Base-by-base conservation (phyloP, 1,140 invertebrate species). In the Myzus persicae region DNA sequence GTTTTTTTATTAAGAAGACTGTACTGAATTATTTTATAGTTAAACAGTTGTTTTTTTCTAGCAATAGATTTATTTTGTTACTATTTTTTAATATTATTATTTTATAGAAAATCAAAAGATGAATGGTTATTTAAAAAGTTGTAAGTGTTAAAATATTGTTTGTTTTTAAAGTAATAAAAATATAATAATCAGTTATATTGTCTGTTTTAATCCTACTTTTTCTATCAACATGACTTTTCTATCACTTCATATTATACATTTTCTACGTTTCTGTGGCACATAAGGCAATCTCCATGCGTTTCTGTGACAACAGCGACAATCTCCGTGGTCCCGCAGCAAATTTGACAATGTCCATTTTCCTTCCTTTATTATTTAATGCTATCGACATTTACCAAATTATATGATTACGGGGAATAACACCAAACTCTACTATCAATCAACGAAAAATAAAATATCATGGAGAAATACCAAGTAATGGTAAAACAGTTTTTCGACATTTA, bases 391-490 rank as follows among this genome's bases (percentile, higher is more conserved):
- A 36, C 38, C 76, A 81, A 81, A 81, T 81, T 38, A 20, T 4
- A 81, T 36, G n/a, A 81, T 38, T 81, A 22, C 76, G 20, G 6
- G 36, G 18, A 81, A 81, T 81, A 81, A 36, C 76, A 81, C 76
- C 76, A 38, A 81, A 81, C 5, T 6, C 5, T 6, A 38, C n/a
- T 36, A 81, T 38, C 18, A 81, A 81, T 81, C 76, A 81, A 81
- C n/a, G n/a, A 9, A 81, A 81, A 81, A 81, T 1, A 81, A 46
- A 46, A 46, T 14, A 46, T 46, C 9, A 46, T 46, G 46, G 46
- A 46, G 38, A 81, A 81, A 81, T 81, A 81, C n/a, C n/a, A 36
- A 81, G n/a, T 38, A 81, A 81, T 81, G 76, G 76, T 81, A 81
- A 36, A n/a, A n/a, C n/a, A 36, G 36, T 38, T 81, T 81, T 81